These are phyloP conservation scores for Anas platyrhynchos DNA, from an alignment of 2,113 vertebrate species.

Conservation along the genomic window DNA sequence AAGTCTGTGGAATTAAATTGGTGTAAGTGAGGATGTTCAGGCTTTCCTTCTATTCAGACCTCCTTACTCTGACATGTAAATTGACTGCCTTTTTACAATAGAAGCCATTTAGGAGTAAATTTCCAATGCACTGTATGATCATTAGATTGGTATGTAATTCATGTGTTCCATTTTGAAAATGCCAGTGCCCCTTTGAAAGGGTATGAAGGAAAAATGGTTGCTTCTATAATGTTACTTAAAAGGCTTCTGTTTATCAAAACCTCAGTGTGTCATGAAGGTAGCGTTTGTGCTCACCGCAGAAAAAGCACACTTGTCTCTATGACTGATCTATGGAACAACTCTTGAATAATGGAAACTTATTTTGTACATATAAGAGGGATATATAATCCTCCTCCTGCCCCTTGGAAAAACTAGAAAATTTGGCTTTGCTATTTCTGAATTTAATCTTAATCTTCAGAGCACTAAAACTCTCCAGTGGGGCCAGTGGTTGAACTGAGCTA, in stretches of 20 bases:
- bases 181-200: constrained; percentile 42
- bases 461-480: constrained; percentile 58
- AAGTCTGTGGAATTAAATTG: neutral
- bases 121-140: constrained; percentile 41
- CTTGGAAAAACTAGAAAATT: constrained; percentile 56
- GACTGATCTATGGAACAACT: constrained; percentile 65
- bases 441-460: constrained; percentile 62
- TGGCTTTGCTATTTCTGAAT: constrained; percentile 59
- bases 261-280: constrained; percentile 42
- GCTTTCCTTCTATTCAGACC: constrained; percentile 34
- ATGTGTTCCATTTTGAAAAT: constrained; percentile 58
- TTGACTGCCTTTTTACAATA: constrained; percentile 53
- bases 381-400: constrained; percentile 19
- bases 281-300: constrained; percentile 29
- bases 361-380: constrained; percentile 41
- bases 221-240: constrained; percentile 49
- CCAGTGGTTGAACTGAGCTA: constrained; percentile 43
- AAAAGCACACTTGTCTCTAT: constrained; percentile 62
- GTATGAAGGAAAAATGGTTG: constrained; percentile 16
- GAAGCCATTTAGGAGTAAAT: constrained; percentile 61
- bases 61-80: constrained; percentile 59
- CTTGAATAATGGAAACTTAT: constrained; percentile 66
- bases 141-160: constrained; percentile 54
- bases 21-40: neutral
- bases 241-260: constrained; percentile 56